Percentiles rank a stretch among this genome's conserved stretches.
Evolutionary conservation across 2,888 invertebrate genomes (phyloP).

Genomic region (Abscondita cerata): DNA sequence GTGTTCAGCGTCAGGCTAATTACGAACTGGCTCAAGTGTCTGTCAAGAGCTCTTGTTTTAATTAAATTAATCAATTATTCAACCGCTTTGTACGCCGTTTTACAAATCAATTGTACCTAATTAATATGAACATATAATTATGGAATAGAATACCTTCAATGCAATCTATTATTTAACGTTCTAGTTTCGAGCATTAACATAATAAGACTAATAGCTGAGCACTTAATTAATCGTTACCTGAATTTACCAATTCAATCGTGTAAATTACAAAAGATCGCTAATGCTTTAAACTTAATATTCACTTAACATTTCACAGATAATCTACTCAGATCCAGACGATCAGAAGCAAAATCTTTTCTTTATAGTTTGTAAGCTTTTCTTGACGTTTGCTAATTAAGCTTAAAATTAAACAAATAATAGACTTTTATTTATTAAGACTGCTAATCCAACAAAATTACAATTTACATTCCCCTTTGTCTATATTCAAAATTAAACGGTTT

Average conservation of each 20-base stretch:
- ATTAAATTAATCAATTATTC: no score
- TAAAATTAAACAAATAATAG: conserved; percentile 46
- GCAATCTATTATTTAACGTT: no score
- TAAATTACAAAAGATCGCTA: conserved; percentile 32
- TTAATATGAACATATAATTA: no score
- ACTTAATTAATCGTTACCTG: conserved; percentile 35
- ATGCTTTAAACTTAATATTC: conserved; percentile 29
- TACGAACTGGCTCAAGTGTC: no score
- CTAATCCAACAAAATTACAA: conserved; percentile 39
- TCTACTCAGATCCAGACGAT: conserved; percentile 26
- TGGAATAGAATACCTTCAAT: no score
- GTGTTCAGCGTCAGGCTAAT: no score
- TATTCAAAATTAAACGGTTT: conserved; percentile 19
- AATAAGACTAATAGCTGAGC: conserved; percentile 9
- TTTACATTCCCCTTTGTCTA: conserved; percentile 32
- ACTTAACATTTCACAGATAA: conserved; percentile 20
- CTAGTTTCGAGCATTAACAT: no score
- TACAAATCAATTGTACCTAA: no score
- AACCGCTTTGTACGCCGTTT: no score
- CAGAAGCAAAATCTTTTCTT: conserved; percentile 30
- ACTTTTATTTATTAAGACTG: conserved; percentile 44
- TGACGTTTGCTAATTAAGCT: conserved; percentile 46
- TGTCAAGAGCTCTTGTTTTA: no score
- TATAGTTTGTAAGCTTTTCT: conserved; percentile 36
- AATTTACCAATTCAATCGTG: conserved; percentile 29